These are phyloP conservation scores for Philaenus spumarius DNA, from an alignment of 1,140 invertebrate species.

Conservation along the genomic window DNA sequence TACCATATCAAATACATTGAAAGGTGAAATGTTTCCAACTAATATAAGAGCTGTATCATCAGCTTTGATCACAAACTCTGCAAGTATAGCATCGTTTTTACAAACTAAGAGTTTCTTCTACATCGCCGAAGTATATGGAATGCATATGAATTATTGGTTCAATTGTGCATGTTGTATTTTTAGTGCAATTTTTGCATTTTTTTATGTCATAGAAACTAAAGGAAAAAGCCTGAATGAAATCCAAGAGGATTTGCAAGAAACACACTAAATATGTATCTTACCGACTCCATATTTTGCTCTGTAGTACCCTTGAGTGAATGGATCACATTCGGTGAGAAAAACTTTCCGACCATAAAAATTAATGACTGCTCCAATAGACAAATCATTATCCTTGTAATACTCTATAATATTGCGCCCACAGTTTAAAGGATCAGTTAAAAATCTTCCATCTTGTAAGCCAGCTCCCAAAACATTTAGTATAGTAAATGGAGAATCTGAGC, in stretches of 20 bases:
- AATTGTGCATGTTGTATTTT: conserved; percentile 57
- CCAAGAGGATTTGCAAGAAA: conserved; percentile 40
- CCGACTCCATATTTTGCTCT: conserved; percentile 49
- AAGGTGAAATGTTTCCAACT: conserved; percentile 21
- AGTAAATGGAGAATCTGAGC: conserved; percentile 50
- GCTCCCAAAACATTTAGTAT: conserved; percentile 65
- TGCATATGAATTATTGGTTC: conserved; percentile 69
- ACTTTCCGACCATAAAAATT: conserved; percentile 74
- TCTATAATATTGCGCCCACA: conserved; percentile 43
- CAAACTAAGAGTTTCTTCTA: conserved; percentile 66
- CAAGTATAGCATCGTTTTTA: conserved; percentile 42
- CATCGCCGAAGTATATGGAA: conserved; percentile 51
- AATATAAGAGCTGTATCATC: conserved; percentile 19
- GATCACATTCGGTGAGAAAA: conserved; percentile 76
- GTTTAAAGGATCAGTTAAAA: conserved; percentile 51
- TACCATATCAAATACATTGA: conserved; percentile 17
- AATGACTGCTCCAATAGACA: conserved; percentile 71
- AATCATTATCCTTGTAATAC: conserved; percentile 64
- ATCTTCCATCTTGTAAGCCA: conserved; percentile 48
- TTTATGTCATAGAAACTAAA: conserved; percentile 72
- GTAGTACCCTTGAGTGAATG: conserved; percentile 83
- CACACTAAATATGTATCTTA: conserved; percentile 26
- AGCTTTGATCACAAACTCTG: conserved; percentile 15
- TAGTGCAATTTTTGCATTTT: conserved; percentile 52
- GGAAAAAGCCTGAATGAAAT: conserved; percentile 70